phyloP scores from a whole-genome alignment of 2,888 invertebrate species.

The Protodeltote pygarga region DNA sequence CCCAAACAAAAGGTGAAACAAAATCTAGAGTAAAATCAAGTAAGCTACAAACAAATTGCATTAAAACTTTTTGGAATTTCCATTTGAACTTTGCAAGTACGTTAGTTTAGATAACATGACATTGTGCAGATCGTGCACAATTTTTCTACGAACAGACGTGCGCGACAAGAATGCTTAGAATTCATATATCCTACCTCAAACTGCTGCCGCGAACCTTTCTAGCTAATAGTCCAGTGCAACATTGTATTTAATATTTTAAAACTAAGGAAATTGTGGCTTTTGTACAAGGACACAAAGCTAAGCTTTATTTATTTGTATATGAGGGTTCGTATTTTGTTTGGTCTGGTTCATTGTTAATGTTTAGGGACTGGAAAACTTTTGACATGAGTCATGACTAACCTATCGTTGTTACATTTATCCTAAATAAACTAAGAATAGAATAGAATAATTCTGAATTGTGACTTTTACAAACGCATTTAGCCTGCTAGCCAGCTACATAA shows the following conservation, averaged over 20 bases:
- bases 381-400: too few species aligned
- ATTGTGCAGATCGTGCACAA: constrained; percentile 23
- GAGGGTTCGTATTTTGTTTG: too few species aligned
- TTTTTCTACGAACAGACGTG: constrained; percentile 17
- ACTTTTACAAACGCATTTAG: too few species aligned
- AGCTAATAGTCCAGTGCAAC: constrained; percentile 6
- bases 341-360: too few species aligned
- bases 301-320: neutral
- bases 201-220: neutral
- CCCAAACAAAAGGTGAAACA: too few species aligned
- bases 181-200: constrained; percentile 15
- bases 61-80: constrained; percentile 29
- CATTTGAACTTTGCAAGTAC: constrained; percentile 32
- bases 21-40: too few species aligned
- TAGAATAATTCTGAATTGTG: too few species aligned
- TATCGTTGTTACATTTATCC: too few species aligned
- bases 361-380: too few species aligned
- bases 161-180: constrained; percentile 10
- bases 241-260: constrained; percentile 12
- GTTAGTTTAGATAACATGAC: constrained; percentile 24
- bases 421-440: too few species aligned
- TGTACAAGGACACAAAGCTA: neutral
- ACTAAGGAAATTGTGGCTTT: neutral
- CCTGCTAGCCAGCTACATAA: too few species aligned
- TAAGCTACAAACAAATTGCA: constrained; percentile 20